A percentile compares a stretch with the other conserved stretches of the same genome.
These are phyloP conservation scores for Edolisoma coerulescens DNA, from an alignment of 2,113 vertebrate genomes.

Conservation along the genomic window DNA sequence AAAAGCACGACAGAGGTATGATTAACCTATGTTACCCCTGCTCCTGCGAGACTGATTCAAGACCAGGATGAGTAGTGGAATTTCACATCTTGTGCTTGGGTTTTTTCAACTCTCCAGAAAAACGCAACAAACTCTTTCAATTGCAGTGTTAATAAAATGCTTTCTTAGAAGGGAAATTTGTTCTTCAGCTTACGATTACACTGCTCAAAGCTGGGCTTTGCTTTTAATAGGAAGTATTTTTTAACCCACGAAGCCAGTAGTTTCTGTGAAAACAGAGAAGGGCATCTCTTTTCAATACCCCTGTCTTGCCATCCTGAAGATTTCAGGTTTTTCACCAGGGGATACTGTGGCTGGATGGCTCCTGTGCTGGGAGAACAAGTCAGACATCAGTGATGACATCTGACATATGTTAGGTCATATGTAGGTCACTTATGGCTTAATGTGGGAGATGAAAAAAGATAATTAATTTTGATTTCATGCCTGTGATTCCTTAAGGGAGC, in stretches of 20 bases:
- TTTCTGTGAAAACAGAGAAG: not conserved
- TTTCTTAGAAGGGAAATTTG: not conserved
- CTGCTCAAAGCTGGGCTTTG: not conserved
- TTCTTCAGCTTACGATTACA: not conserved
- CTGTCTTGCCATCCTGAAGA: not conserved
- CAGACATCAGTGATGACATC: slow-evolving; percentile 11
- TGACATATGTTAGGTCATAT: slow-evolving; percentile 13
- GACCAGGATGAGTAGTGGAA: not conserved
- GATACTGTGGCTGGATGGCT: not conserved
- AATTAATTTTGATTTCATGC: slow-evolving; percentile 40
- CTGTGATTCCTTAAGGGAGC: slow-evolving; percentile 13
- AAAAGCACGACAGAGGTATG: not conserved
- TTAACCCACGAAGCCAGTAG: not conserved
- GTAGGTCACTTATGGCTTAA: slow-evolving; percentile 19
- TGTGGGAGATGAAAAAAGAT: slow-evolving; percentile 3
- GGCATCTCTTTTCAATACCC: not conserved
- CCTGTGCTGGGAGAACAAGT: not conserved
- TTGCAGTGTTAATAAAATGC: not conserved
- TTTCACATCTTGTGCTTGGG: not conserved
- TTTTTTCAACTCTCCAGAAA: not conserved
- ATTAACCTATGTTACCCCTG: not conserved
- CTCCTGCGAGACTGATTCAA: not conserved
- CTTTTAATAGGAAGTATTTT: not conserved
- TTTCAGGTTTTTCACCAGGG: not conserved
- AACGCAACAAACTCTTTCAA: not conserved